Percentiles rank a stretch among this genome's conserved stretches.
Conservation (phyloP, 2,888 invertebrate species). For the Iphiclides podalirius region DNA sequence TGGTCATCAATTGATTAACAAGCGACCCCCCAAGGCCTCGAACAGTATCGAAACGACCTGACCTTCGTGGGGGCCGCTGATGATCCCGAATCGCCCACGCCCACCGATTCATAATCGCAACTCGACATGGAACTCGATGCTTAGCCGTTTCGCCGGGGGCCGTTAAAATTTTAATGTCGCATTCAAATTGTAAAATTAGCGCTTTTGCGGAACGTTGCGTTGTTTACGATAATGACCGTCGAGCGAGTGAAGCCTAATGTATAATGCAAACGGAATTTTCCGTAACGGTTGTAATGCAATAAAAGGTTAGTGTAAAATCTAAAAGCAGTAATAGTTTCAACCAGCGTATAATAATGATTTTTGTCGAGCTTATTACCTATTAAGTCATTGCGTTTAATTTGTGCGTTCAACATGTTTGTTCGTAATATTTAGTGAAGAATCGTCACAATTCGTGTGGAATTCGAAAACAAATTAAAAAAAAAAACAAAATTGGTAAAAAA, state of each 20-base stretch:
- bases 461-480: too few species aligned
- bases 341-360: too few species aligned
- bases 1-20: too few species aligned
- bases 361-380: too few species aligned
- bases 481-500: too few species aligned
- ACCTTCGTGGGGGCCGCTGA: not conserved
- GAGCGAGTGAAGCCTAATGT: not conserved
- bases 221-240: not conserved
- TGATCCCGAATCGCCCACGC: not conserved
- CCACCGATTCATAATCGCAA: slow-evolving; percentile 4
- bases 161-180: slow-evolving; percentile 3
- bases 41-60: not conserved
- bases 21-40: not conserved
- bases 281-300: not conserved
- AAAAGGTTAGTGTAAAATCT: not conserved
- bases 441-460: too few species aligned
- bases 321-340: too few species aligned
- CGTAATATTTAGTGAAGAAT: too few species aligned
- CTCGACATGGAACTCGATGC: slow-evolving; percentile 4
- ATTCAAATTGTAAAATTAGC: slow-evolving; percentile 1
- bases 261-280: not conserved
- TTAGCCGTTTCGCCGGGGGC: slow-evolving; percentile 1
- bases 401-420: too few species aligned
- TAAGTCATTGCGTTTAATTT: too few species aligned
- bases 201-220: not conserved